A percentile compares a stretch with the other conserved stretches of the same genome.
Evolutionary conservation across 2,113 vertebrate genomes (phyloP).

Genomic region (Chaenocephalus aceratus): DNA sequence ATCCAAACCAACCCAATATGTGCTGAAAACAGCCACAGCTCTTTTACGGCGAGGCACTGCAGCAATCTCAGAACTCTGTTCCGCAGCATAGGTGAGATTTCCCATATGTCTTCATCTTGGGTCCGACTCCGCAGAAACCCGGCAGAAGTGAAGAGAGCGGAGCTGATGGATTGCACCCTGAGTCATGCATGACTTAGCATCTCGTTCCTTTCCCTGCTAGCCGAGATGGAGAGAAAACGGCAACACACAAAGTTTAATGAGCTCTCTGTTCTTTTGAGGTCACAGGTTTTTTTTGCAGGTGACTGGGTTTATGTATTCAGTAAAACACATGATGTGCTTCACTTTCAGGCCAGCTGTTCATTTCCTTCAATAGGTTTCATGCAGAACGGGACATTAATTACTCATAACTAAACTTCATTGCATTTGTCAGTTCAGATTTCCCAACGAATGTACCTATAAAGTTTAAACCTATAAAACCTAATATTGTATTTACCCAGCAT

Average conservation of each 20-base stretch:
- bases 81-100: slow-evolving; percentile 8
- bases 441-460: no score
- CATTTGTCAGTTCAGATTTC: no score
- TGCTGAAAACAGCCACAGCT: background rate
- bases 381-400: background rate
- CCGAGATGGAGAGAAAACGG: slow-evolving; percentile 8
- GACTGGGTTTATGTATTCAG: background rate
- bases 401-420: no score
- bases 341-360: background rate
- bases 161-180: slow-evolving; percentile 56
- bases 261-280: slow-evolving; percentile 32
- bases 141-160: slow-evolving; percentile 23
- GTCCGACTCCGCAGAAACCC: slow-evolving; percentile 18
- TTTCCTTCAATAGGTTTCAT: background rate
- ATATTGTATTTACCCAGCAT: no score
- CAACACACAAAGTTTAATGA: slow-evolving; percentile 37
- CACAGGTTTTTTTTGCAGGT: background rate
- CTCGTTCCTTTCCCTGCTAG: slow-evolving; percentile 38
- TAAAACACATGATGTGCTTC: background rate
- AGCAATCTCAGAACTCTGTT: slow-evolving; percentile 12
- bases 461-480: no score
- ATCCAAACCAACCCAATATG: background rate
- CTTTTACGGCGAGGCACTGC: background rate
- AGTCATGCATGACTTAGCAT: slow-evolving; percentile 62
- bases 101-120: slow-evolving; percentile 58